Evolutionary conservation across 1,140 invertebrate genomes (phyloP).

Genomic region (Pissodes strobi): DNA sequence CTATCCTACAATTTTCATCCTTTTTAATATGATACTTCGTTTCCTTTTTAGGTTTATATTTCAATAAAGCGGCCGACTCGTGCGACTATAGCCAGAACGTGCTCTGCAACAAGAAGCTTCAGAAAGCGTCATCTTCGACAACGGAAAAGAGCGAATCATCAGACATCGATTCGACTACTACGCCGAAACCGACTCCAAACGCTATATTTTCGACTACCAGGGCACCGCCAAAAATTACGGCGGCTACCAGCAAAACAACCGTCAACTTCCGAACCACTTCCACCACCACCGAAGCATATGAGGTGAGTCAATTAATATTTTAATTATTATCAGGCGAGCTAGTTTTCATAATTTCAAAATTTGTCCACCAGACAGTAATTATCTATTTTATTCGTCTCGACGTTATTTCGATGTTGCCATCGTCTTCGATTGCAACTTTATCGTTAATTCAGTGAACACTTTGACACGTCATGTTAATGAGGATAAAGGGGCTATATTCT

Average conservation of each 20-base stretch:
- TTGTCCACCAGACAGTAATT: too few species aligned
- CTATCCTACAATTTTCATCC: background rate
- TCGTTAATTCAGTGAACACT: too few species aligned
- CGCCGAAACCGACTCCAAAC: too few species aligned
- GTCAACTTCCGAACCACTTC: conserved; percentile 48
- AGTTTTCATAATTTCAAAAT: too few species aligned
- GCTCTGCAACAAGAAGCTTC: conserved; percentile 68
- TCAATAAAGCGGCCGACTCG: conserved; percentile 89
- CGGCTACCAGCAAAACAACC: conserved; percentile 54
- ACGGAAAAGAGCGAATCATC: conserved; percentile 54
- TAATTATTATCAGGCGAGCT: too few species aligned
- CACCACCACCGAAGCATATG: conserved; percentile 42
- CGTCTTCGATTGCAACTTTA: too few species aligned
- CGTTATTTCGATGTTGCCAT: too few species aligned
- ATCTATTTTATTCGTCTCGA: too few species aligned
- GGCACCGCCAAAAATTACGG: conserved; percentile 51
- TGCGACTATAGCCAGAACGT: conserved; percentile 91
- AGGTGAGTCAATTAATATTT: too few species aligned
- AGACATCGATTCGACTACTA: too few species aligned
- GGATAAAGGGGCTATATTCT: too few species aligned
- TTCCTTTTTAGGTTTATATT: conserved; percentile 70
- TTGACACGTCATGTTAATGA: too few species aligned
- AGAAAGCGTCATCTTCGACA: conserved; percentile 57
- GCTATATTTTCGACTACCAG: conserved; percentile 50
- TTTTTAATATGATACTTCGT: background rate